phyloP scores from a whole-genome alignment of 2,888 invertebrate species.

The Melanotus villosus region DNA sequence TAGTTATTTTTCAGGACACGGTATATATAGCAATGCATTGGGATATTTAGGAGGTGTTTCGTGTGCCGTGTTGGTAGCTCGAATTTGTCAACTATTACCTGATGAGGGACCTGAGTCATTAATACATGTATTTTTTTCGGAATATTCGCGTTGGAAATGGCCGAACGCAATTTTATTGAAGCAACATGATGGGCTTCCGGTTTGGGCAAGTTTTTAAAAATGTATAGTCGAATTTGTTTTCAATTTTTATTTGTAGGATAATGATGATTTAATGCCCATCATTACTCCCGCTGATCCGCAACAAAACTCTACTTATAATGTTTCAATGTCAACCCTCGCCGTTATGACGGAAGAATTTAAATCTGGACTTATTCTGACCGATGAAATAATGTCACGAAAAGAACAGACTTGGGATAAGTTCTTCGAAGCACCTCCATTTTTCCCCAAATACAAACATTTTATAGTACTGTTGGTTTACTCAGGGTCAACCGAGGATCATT shows the following conservation, averaged over 20 bases:
- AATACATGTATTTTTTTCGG: conserved; percentile 98
- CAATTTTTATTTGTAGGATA: conserved; percentile 72
- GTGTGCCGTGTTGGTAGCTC: conserved; percentile 99
- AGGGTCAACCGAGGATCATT: conserved; percentile 85
- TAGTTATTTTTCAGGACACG: conserved; percentile 78
- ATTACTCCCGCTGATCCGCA: conserved; percentile 99
- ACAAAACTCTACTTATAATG: conserved; percentile 99
- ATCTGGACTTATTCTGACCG: conserved; percentile 80
- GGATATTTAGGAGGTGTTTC: conserved; percentile 99
- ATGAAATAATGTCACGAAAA: conserved; percentile 91
- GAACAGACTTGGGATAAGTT: conserved; percentile 91
- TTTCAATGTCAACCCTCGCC: conserved; percentile 91
- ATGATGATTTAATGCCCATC: conserved; percentile 98
- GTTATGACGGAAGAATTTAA: conserved; percentile 96
- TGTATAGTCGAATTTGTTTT: not conserved
- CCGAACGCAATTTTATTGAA: conserved; percentile 97
- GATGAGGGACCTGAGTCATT: conserved; percentile 95
- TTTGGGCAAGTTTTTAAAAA: conserved; percentile 84
- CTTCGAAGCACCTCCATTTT: conserved; percentile 96
- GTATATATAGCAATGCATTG: conserved; percentile 97
- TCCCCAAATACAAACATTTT: conserved; percentile 93
- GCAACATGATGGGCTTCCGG: conserved; percentile 90
- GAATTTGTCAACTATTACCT: conserved; percentile 98
- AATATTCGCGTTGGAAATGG: conserved; percentile 99
- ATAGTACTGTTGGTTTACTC: conserved; percentile 92